Evolutionary conservation across 1,140 invertebrate species (phyloP), one percentile per base, ranked within the genome.

Genomic region (Harlomillsia oculata): DNA sequence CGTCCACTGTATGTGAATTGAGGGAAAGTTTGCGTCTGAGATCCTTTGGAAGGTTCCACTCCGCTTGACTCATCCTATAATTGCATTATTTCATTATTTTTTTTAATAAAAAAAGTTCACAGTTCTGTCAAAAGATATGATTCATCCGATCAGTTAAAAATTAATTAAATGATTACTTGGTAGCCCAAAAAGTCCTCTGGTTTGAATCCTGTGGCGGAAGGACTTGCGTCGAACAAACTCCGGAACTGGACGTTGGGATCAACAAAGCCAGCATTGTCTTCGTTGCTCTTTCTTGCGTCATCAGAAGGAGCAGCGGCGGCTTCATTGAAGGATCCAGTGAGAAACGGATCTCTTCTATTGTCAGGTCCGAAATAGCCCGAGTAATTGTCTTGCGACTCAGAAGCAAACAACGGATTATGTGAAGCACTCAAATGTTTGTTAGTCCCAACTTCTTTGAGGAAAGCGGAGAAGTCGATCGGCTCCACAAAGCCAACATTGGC

Each of bases 161-260:
- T 3, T 13, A 29, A 37, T 39, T 36, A 18, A 43, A 1, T 20
- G 11, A 18, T 43, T 60, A 65, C 63, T 45, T 65, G 52, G 3
- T 40, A 49, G 26, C 51, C 53, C 43, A 61, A 45, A 53, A 65
- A 65, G 25, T 65, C 63, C 36, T 57, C n/a, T n/a, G 63, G 59
- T 44, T 16, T 36, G 41, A 65, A 62, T 29, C 63, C 63, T 39
- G 16, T n/a, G 37, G 54, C 36, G 5, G 56, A 55, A 43, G 41
- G 48, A 9, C 56, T n/a, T 3, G 56, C 59, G 29, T 65, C 59
- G 30, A 65, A 62, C 13, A 65, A 46, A 49, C 63, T 65, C 20
- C 63, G 18, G 26, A 65, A 65, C 32, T 65, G 59, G 21, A 65
- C 59, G 40, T 61, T 62, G 0, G 63, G 63, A 25, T 65, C 63